These are phyloP conservation scores for Perca fluviatilis DNA, from an alignment of 2,113 vertebrate species.

Conservation along the genomic window DNA sequence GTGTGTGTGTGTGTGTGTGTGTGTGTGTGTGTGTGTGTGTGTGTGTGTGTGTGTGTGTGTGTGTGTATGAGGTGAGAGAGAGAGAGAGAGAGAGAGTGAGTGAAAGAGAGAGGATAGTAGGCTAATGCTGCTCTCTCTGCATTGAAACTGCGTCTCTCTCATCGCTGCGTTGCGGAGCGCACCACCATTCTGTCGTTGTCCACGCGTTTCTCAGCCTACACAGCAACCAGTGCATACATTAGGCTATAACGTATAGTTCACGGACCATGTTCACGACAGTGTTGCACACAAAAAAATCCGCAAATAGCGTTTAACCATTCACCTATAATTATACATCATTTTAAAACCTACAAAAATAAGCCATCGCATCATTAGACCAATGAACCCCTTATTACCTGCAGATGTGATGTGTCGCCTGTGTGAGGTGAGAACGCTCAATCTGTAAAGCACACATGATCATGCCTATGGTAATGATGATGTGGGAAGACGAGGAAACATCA, in stretches of 20 bases:
- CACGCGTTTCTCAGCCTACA: conserved; percentile 81
- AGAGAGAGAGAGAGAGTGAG: conserved; percentile 12
- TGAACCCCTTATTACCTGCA: conserved; percentile 64
- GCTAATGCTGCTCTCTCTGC: conserved; percentile 69
- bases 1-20: conserved; percentile 22
- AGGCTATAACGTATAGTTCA: conserved; percentile 21
- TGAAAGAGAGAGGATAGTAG: conserved; percentile 45
- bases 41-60: conserved; percentile 10
- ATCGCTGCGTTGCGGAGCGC: conserved; percentile 74
- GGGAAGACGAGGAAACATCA: conserved; percentile 67
- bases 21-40: conserved; percentile 15
- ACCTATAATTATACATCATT: neutral
- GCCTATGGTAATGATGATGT: conserved; percentile 67
- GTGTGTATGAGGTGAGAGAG: conserved; percentile 37
- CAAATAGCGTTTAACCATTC: conserved; percentile 31
- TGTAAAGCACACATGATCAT: conserved; percentile 63
- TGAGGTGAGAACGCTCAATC: conserved; percentile 53
- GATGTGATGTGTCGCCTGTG: conserved; percentile 61
- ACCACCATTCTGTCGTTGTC: conserved; percentile 76
- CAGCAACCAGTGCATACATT: conserved; percentile 71
- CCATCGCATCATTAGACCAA: neutral
- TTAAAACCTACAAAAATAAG: neutral
- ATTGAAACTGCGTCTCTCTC: conserved; percentile 77
- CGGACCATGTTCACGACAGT: conserved; percentile 59
- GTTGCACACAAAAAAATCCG: conserved; percentile 66